Base-by-base conservation (phyloP, 2,113 vertebrate genomes). In the Anseranas semipalmata region DNA sequence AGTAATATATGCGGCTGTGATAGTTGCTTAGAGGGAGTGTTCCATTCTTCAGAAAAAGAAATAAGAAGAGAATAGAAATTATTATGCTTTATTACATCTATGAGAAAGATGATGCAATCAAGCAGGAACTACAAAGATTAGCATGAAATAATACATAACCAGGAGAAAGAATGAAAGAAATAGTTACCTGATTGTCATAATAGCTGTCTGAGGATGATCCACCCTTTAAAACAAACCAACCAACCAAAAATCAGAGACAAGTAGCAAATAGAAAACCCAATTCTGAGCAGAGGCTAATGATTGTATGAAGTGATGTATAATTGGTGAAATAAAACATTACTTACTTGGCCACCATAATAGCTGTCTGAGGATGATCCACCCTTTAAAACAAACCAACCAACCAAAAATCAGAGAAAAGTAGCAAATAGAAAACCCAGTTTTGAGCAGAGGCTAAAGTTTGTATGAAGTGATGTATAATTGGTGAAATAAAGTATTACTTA, bases 181-280 rank as follows among this genome's bases (percentile, higher is more conserved):
- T 65, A 41, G 33, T 87, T 95, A 92, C 93, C 68, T 94, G 90
- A 53, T 62, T 59, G 66, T 93, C 93, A 21, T 92, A 91, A 77
- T 95, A 96, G 67, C 7, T 41, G 11, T 95, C 77, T 46, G 93
- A 90, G 28, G 87, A 91, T 0, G 66, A 96, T 72, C 95, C 96
- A 89, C 78, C 90, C 96, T 97, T 94, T 41, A 46, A 93, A 95
- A 90, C 28, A 91, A 89, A 80, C 7, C 27, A 41, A 80, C 7
- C 27, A 41, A n/a, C 12, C 48, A 6, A 73, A 81, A 84, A 74
- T 71, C 19, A 72, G 60, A 72, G 33, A 72, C 75, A 85, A 71
- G 35, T 20, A 65, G 15, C 16, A 35, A 74, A 77, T 3, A 62
- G 55, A 74, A 86, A 86, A n/a, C 4, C 8, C 60, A 37, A 37